A percentile compares a stretch with the other conserved stretches of the same genome.
phyloP scores from a whole-genome alignment of 2,797 vertebrate genomes.

The Eospalax fontanierii region DNA sequence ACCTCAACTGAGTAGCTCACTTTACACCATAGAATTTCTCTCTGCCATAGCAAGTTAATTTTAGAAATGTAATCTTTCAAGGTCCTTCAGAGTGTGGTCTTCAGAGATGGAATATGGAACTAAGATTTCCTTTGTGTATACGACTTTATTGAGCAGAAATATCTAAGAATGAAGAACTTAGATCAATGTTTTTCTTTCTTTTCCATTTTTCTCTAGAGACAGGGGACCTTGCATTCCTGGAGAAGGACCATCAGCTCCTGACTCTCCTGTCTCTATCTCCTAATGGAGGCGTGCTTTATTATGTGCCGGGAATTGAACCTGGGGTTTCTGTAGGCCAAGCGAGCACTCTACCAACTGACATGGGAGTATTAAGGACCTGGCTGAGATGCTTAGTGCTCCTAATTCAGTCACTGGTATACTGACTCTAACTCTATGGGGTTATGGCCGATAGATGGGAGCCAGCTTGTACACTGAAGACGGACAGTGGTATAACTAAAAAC shows the following conservation, averaged over 20 bases:
- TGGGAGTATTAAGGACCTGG: not conserved
- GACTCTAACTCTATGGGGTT: not conserved
- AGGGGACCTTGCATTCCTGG: too few species aligned
- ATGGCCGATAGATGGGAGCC: not conserved
- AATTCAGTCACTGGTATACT: not conserved
- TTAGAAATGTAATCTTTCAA: not conserved
- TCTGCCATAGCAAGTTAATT: not conserved
- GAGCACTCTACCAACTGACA: not conserved
- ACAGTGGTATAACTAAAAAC: not conserved
- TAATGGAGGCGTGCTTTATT: not conserved
- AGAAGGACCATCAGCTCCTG: not conserved
- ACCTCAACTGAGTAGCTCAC: not conserved
- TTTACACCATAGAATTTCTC: not conserved
- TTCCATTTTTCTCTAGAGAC: not conserved
- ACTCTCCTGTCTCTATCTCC: not conserved
- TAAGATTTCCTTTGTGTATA: not conserved
- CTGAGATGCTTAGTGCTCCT: not conserved
- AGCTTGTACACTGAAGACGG: not conserved
- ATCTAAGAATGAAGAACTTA: not conserved
- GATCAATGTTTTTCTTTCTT: not conserved
- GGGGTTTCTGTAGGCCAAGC: not conserved
- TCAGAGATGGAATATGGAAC: not conserved
- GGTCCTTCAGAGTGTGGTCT: not conserved
- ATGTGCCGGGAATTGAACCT: not conserved
- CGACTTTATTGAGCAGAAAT: not conserved